Percentiles rank a stretch among this genome's conserved stretches.
These are phyloP conservation scores for Parazoanthus atlanticus DNA, from an alignment of 92 coral and sea anemone species.

Conservation along the genomic window DNA sequence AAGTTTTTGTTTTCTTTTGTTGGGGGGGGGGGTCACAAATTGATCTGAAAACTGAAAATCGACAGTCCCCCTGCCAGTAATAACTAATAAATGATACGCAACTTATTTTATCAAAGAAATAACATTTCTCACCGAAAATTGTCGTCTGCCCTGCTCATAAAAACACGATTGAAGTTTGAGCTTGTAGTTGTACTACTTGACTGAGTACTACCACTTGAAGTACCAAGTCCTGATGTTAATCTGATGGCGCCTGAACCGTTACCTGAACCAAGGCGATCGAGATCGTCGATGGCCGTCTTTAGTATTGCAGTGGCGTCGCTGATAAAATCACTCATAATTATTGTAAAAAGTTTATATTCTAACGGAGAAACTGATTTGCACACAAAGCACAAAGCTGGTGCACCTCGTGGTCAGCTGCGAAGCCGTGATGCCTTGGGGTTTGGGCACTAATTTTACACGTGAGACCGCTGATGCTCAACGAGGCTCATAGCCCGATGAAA, in stretches of 20 bases:
- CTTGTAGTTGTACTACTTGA: too few relatives aligned
- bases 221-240: too few relatives aligned
- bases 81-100: too few relatives aligned
- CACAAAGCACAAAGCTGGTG: not conserved
- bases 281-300: conserved; percentile 32
- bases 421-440: not conserved
- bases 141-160: too few relatives aligned
- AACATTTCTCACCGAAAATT: too few relatives aligned
- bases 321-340: conserved; percentile 2
- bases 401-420: conserved; percentile 16
- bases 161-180: too few relatives aligned
- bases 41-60: too few relatives aligned
- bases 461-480: conserved; percentile 10
- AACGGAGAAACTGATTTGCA: not conserved
- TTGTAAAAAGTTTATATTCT: not conserved
- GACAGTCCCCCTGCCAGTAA: too few relatives aligned
- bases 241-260: not conserved
- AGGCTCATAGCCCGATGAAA: not conserved
- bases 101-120: too few relatives aligned
- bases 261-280: conserved; percentile 26
- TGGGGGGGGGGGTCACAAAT: not conserved
- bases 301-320: conserved; percentile 13
- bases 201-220: too few relatives aligned
- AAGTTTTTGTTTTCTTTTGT: not conserved
- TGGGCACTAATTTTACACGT: not conserved